phyloP scores from a whole-genome alignment of 2,888 invertebrate species.

The Lasioglossum malachurum region DNA sequence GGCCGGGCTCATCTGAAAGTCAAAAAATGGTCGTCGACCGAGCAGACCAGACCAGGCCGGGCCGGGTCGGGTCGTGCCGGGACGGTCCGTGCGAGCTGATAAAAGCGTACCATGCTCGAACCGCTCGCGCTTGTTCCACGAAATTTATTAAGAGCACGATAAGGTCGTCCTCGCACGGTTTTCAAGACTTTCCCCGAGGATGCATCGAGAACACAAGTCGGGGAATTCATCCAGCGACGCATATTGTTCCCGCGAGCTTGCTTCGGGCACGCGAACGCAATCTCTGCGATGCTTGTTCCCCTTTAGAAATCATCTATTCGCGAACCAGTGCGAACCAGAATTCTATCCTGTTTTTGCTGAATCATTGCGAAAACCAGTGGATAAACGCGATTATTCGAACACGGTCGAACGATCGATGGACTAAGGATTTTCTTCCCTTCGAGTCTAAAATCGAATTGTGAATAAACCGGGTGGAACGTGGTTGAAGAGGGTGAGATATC shows the following conservation, averaged over 20 bases:
- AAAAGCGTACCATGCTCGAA: constrained; percentile 33
- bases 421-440: background rate
- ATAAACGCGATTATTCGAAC: no score
- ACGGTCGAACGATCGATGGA: no score
- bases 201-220: constrained; percentile 46
- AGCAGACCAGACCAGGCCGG: background rate
- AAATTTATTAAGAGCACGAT: constrained; percentile 56
- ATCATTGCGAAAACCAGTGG: background rate
- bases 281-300: background rate
- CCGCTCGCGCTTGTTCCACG: constrained; percentile 2
- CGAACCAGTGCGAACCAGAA: background rate
- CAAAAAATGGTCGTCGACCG: constrained; percentile 47
- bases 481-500: background rate
- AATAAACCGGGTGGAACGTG: no score
- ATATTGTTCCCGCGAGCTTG: constrained; percentile 27
- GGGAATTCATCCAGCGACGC: constrained; percentile 50
- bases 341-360: background rate
- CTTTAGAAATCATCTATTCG: background rate
- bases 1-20: constrained; percentile 55
- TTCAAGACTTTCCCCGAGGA: constrained; percentile 42
- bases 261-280: constrained; percentile 35
- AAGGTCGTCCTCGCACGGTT: constrained; percentile 20
- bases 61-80: background rate
- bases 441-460: background rate
- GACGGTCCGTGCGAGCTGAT: constrained; percentile 23